These are phyloP conservation scores for Clistopyga incitator DNA, from an alignment of 2,888 invertebrate species.

Conservation along the genomic window DNA sequence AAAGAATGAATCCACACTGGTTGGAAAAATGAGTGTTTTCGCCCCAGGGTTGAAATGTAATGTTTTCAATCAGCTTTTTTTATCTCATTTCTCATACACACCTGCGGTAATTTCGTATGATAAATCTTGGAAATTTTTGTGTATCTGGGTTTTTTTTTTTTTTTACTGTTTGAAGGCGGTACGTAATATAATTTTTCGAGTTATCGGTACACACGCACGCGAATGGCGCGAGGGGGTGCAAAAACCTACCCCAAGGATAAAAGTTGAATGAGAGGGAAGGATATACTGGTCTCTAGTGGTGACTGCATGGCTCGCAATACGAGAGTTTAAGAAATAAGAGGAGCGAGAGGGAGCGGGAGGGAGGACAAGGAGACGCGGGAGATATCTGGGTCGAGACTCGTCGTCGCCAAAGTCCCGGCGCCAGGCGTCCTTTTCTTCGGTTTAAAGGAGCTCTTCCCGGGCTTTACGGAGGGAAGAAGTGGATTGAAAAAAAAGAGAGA, in stretches of 20 bases:
- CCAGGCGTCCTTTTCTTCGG: slow-evolving; percentile 79
- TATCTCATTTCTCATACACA: too few relatives aligned
- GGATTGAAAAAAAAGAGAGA: slow-evolving; percentile 49
- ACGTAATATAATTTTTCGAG: slow-evolving; percentile 1
- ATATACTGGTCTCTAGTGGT: slow-evolving; percentile 31
- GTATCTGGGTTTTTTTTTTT: too few relatives aligned
- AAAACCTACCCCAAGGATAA: slow-evolving; percentile 80
- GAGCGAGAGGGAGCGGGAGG: slow-evolving; percentile 75
- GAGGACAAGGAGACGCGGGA: slow-evolving; percentile 77
- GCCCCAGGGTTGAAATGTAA: too few relatives aligned
- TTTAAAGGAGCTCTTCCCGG: slow-evolving; percentile 68
- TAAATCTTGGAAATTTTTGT: too few relatives aligned
- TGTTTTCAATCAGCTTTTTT: too few relatives aligned
- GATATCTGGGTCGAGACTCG: slow-evolving; percentile 83
- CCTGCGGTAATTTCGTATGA: too few relatives aligned
- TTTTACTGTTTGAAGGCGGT: too few relatives aligned
- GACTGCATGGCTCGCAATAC: slow-evolving; percentile 70
- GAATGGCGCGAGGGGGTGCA: slow-evolving; percentile 63
- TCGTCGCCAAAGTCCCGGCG: slow-evolving; percentile 82
- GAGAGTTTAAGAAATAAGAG: slow-evolving; percentile 76
- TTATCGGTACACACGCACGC: slow-evolving; percentile 40
- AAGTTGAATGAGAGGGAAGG: slow-evolving; percentile 52
- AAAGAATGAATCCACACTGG: too few relatives aligned
- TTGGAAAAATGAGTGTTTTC: too few relatives aligned
- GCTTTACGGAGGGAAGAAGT: slow-evolving; percentile 52